phyloP scores from a whole-genome alignment of 1,140 invertebrate species.

The Polyergus mexicanus region DNA sequence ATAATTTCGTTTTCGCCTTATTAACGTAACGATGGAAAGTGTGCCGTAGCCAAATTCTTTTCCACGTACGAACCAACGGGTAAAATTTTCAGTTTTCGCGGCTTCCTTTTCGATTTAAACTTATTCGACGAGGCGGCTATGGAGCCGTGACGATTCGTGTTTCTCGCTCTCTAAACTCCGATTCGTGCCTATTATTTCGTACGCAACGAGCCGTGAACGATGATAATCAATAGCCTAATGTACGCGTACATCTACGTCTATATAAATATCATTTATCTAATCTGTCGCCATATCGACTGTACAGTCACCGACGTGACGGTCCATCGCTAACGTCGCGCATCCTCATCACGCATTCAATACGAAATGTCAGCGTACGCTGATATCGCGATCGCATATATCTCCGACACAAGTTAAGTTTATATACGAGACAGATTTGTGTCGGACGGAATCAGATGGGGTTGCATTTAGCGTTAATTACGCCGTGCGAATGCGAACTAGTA shows the following conservation, averaged over 20 bases:
- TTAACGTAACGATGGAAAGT: slow-evolving; percentile 51
- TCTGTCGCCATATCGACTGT: background rate
- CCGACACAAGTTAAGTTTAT: background rate
- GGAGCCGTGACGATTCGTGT: background rate
- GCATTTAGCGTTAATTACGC: background rate
- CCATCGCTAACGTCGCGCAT: slow-evolving; percentile 6
- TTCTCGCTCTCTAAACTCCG: background rate
- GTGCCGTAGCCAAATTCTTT: slow-evolving; percentile 22
- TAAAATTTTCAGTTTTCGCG: background rate
- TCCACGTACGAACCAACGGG: background rate
- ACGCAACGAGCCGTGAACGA: background rate
- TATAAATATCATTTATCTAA: slow-evolving; percentile 33
- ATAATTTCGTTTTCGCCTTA: slow-evolving; percentile 45
- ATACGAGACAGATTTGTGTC: background rate
- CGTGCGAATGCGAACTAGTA: background rate
- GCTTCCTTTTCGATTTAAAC: background rate
- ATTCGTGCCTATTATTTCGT: background rate
- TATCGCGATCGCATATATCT: background rate
- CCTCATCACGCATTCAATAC: background rate
- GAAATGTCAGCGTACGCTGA: background rate
- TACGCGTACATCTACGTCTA: background rate
- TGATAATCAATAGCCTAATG: background rate
- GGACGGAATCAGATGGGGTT: background rate
- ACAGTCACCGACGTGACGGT: background rate
- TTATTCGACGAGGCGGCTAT: background rate